A percentile compares a stretch with the other conserved stretches of the same genome.
phyloP scores from a whole-genome alignment of 2,888 invertebrate species.

The Tricholauxania praeusta region DNA sequence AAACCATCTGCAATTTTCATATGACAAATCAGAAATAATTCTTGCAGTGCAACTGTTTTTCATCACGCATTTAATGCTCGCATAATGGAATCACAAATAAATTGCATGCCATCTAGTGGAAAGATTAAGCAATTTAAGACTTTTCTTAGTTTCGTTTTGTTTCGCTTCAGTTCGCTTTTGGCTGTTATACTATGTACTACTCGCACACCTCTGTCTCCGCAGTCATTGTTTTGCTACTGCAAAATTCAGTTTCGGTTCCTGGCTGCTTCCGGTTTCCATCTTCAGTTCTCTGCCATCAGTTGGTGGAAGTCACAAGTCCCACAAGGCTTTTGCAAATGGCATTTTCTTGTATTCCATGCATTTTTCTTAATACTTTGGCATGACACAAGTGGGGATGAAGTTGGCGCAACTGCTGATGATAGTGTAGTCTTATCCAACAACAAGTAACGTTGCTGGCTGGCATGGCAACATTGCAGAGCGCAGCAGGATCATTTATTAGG shows the following conservation, averaged over 20 bases:
- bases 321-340: constrained; percentile 9
- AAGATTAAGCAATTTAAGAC: constrained; percentile 48
- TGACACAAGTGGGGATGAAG: not conserved
- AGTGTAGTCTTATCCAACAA: no score
- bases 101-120: constrained; percentile 47
- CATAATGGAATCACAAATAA: constrained; percentile 48
- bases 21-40: no score
- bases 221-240: constrained; percentile 25
- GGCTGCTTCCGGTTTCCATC: constrained; percentile 27
- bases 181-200: constrained; percentile 16
- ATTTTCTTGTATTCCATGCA: not conserved
- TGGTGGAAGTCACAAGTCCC: constrained; percentile 42
- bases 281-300: constrained; percentile 38
- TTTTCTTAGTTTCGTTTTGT: constrained; percentile 39
- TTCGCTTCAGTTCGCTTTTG: constrained; percentile 28
- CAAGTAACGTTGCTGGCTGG: not conserved
- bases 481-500: constrained; percentile 29
- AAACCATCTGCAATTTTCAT: no score
- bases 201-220: constrained; percentile 37
- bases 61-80: constrained; percentile 10
- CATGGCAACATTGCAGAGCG: not conserved
- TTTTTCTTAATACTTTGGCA: constrained; percentile 14
- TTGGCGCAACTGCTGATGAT: not conserved
- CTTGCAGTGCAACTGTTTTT: no score
- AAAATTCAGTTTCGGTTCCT: constrained; percentile 31